A percentile compares a stretch with the other conserved stretches of the same genome.
These are phyloP conservation scores for Candidula unifasciata DNA, from an alignment of 2,888 invertebrate genomes.

Conservation along the genomic window DNA sequence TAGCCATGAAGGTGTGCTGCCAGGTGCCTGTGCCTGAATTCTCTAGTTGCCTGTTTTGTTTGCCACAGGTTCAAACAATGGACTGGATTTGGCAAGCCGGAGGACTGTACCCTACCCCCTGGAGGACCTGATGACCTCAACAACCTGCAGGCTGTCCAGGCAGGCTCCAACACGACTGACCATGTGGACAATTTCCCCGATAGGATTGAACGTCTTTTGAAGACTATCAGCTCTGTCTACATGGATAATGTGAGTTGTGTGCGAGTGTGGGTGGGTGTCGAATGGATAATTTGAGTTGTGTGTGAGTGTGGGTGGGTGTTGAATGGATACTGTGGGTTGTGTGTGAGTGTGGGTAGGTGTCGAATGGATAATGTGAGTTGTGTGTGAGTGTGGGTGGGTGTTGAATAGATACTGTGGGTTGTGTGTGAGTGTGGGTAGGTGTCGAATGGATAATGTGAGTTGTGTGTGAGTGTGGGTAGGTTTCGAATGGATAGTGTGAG, in stretches of 20 bases:
- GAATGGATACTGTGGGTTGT: neutral
- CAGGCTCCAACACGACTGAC: neutral
- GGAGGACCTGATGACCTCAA: conserved; percentile 2
- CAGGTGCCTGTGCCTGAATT: neutral
- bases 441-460: neutral
- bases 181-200: conserved; percentile 74
- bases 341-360: neutral
- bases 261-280: no score
- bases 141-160: neutral
- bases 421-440: neutral
- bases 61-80: conserved; percentile 65
- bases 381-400: neutral
- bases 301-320: neutral
- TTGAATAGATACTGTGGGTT: no score
- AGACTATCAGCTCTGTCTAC: conserved; percentile 76
- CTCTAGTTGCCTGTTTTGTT: neutral
- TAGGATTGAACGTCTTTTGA: conserved; percentile 75
- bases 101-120: neutral
- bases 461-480: neutral
- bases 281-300: neutral
- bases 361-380: neutral
- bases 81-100: conserved; percentile 63
- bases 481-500: neutral
- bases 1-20: no score
- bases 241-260: conserved; percentile 64